Evolutionary conservation across 2,888 invertebrate species (phyloP).

Genomic region (Agrotis clavis): DNA sequence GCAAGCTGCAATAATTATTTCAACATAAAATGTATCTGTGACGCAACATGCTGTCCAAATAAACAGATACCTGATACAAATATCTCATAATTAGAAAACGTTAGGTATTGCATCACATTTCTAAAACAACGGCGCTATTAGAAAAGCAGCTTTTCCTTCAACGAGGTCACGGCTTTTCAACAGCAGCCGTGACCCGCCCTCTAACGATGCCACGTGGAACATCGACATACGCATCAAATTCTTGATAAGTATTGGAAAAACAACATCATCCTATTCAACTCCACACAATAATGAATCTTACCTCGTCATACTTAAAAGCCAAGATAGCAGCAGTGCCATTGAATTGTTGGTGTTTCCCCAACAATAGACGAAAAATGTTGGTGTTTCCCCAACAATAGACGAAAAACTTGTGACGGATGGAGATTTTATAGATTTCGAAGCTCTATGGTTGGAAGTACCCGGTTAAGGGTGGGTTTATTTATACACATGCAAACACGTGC

Average conservation of each 20-base stretch:
- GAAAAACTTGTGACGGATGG: slow-evolving; percentile 8
- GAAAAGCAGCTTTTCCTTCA: slow-evolving; percentile 3
- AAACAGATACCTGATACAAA: slow-evolving; percentile 8
- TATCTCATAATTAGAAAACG: background rate
- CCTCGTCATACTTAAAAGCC: background rate
- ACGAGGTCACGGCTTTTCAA: slow-evolving; percentile 14
- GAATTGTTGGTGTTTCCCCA: slow-evolving; percentile 39
- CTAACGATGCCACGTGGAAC: background rate
- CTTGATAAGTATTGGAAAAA: slow-evolving; percentile 14
- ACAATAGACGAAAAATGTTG: slow-evolving; percentile 38
- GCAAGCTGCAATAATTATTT: slow-evolving; percentile 5
- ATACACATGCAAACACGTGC: slow-evolving; percentile 12
- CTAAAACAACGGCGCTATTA: slow-evolving; percentile 10
- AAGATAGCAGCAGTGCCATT: background rate
- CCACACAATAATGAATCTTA: slow-evolving; percentile 31
- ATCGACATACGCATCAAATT: slow-evolving; percentile 14
- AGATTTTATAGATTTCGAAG: slow-evolving; percentile 27
- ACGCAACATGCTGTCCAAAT: background rate
- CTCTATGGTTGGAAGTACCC: slow-evolving; percentile 42
- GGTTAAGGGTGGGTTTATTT: slow-evolving; percentile 16
- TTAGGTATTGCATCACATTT: slow-evolving; percentile 8
- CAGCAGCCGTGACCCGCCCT: background rate
- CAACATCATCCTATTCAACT: slow-evolving; percentile 1
- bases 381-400: slow-evolving; percentile 53
- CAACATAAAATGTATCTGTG: background rate